Evolutionary conservation across 2,113 vertebrate species (phyloP).

Genomic region (Boulengerochromis microlepis): DNA sequence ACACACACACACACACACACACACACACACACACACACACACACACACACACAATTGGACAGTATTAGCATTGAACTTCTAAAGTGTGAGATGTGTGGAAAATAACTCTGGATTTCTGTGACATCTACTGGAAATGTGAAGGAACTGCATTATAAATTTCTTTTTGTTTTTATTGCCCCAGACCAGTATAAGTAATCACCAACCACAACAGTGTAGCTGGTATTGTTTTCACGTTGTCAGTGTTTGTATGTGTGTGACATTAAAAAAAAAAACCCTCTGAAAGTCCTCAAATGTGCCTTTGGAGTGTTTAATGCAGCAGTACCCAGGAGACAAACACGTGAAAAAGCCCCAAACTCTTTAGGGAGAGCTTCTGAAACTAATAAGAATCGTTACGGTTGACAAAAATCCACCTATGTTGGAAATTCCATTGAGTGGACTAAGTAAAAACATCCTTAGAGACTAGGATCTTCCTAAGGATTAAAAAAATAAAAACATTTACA

Average conservation of each 20-base stretch:
- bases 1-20: too few species aligned
- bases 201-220: neutral
- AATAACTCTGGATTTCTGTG: neutral
- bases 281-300: neutral
- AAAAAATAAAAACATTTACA: neutral
- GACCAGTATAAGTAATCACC: neutral
- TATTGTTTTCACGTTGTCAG: neutral
- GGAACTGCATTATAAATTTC: neutral
- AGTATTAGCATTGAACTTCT: neutral
- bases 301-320: neutral
- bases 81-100: neutral
- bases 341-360: neutral
- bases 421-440: neutral
- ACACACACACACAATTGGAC: neutral
- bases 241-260: neutral
- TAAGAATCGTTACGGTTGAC: neutral
- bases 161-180: neutral
- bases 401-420: neutral
- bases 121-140: neutral
- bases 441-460: neutral
- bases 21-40: neutral
- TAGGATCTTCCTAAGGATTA: neutral
- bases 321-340: neutral
- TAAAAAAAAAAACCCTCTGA: accelerated
- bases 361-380: neutral